phyloP scores from a whole-genome alignment of 1,140 invertebrate species.

The Tetraneura akinire region DNA sequence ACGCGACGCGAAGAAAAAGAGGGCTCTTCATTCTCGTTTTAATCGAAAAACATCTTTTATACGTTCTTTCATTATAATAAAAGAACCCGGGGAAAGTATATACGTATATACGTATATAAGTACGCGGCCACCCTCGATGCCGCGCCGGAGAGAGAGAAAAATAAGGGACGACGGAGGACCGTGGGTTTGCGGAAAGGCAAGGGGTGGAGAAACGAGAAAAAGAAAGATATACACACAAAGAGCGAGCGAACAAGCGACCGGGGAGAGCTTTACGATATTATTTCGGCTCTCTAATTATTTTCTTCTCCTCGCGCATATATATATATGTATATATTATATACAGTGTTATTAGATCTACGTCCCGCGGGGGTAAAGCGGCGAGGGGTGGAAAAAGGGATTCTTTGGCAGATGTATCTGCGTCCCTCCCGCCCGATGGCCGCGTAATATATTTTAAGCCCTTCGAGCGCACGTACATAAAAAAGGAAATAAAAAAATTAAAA shows the following conservation, averaged over 20 bases:
- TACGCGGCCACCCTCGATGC: too few species aligned
- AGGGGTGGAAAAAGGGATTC: conserved; percentile 33
- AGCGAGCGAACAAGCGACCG: background rate
- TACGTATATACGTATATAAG: background rate
- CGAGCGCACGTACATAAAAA: background rate
- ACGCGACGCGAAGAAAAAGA: conserved; percentile 45
- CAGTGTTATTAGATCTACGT: conserved; percentile 45
- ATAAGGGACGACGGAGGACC: background rate
- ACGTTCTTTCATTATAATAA: conserved; percentile 50
- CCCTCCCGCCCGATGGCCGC: background rate
- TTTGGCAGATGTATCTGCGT: conserved; percentile 36
- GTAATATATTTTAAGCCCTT: background rate
- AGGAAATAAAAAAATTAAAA: background rate
- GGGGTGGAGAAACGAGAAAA: background rate
- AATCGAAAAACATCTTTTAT: conserved; percentile 51
- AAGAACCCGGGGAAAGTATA: conserved; percentile 43
- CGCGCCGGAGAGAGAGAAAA: background rate
- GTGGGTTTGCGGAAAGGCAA: background rate
- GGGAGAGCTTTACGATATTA: conserved; percentile 46
- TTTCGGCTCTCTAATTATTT: conserved; percentile 51
- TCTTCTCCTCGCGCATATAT: conserved; percentile 22
- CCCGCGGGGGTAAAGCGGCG: background rate
- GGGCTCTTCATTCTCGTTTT: conserved; percentile 50
- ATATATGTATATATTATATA: too few species aligned
- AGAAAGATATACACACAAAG: background rate